A percentile compares a stretch with the other conserved stretches of the same genome.
These are phyloP conservation scores for Nowickia ferox DNA, from an alignment of 2,888 invertebrate genomes.

Conservation along the genomic window DNA sequence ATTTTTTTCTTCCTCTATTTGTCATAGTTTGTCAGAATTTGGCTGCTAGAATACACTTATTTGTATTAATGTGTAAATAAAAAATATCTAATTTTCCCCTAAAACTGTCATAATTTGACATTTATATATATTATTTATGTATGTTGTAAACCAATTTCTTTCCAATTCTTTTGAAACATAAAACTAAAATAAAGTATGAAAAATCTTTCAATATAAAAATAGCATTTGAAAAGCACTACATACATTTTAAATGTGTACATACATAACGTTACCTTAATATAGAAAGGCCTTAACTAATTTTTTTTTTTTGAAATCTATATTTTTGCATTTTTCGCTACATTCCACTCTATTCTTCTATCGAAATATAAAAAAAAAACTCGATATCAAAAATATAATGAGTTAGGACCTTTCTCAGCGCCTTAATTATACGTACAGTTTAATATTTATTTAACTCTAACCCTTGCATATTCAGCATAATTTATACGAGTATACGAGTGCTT, in stretches of 20 bases:
- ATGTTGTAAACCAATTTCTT: conserved; percentile 44
- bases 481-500: not conserved
- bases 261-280: no score
- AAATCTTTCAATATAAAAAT: conserved; percentile 23
- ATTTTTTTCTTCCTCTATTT: conserved; percentile 1
- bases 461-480: conserved; percentile 11
- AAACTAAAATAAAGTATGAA: not conserved
- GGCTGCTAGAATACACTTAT: not conserved
- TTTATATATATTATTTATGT: conserved; percentile 40
- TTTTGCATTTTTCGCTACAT: no score
- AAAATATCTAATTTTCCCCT: conserved; percentile 6
- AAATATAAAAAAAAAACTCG: no score
- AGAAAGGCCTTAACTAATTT: no score
- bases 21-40: not conserved
- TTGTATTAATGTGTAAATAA: not conserved
- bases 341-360: no score
- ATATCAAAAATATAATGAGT: no score
- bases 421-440: conserved; percentile 21
- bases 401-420: no score
- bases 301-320: no score
- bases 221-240: conserved; percentile 15
- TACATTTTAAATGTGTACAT: no score
- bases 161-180: conserved; percentile 11
- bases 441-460: conserved; percentile 17
- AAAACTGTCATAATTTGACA: conserved; percentile 62